Evolutionary conservation across 2,888 invertebrate genomes (phyloP).

Genomic region (Lathronympha strigana): DNA sequence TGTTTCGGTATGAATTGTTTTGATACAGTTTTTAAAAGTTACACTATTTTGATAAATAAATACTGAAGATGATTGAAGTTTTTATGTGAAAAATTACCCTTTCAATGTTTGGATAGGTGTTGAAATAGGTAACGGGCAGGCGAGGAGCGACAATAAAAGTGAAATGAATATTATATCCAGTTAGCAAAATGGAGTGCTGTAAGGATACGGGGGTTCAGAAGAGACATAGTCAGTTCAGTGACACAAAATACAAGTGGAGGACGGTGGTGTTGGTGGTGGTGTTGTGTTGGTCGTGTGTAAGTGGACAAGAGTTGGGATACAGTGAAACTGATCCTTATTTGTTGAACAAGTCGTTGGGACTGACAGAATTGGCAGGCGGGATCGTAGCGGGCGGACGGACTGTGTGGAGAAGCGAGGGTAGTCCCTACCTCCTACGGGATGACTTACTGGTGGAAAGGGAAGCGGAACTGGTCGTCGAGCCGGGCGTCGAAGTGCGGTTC

Average conservation of each 20-base stretch:
- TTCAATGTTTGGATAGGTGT: conserved; percentile 64
- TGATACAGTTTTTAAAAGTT: conserved; percentile 42
- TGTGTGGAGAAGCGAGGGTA: conserved; percentile 82
- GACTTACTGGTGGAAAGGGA: conserved; percentile 91
- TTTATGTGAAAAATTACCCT: conserved; percentile 55
- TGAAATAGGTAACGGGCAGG: conserved; percentile 58
- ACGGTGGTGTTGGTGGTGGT: conserved; percentile 63
- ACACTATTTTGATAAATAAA: conserved; percentile 47
- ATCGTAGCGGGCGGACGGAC: conserved; percentile 84
- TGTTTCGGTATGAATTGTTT: conserved; percentile 68
- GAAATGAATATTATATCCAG: conserved; percentile 74
- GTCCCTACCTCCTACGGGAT: conserved; percentile 91
- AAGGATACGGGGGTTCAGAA: conserved; percentile 79
- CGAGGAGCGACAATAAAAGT: conserved; percentile 65
- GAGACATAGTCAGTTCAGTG: conserved; percentile 80
- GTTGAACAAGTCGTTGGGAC: conserved; percentile 70
- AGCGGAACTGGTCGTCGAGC: conserved; percentile 92
- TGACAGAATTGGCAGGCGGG: conserved; percentile 87
- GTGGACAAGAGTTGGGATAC: conserved; percentile 66
- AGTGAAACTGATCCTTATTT: conserved; percentile 71
- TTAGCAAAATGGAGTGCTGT: conserved; percentile 70
- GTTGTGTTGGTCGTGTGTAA: conserved; percentile 59
- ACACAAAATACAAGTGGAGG: conserved; percentile 83
- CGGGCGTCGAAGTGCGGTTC: conserved; percentile 95
- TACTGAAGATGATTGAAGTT: conserved; percentile 50